Conservation (phyloP, 2,797 vertebrate species). For the Danio tinwini region DNA sequence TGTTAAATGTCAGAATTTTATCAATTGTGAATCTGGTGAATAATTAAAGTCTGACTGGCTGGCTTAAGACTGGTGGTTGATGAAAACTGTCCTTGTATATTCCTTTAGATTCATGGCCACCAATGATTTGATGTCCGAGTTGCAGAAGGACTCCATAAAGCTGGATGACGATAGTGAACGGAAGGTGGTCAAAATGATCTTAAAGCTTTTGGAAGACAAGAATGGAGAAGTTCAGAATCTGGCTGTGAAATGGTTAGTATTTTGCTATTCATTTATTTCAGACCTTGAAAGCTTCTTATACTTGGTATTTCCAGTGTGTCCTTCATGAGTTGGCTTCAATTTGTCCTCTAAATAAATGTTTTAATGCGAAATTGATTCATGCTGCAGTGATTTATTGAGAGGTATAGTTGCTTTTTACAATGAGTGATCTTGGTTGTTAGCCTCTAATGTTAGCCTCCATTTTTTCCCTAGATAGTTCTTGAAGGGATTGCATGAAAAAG, state of each 20-base stretch:
- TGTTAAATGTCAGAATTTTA: neutral
- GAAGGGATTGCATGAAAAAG: neutral
- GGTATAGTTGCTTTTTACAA: slow-evolving; percentile 5
- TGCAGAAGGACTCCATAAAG: slow-evolving; percentile 99
- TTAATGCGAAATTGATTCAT: slow-evolving; percentile 42
- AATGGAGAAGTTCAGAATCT: slow-evolving; percentile 99
- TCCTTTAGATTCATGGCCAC: slow-evolving; percentile 95
- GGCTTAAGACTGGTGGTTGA: no score
- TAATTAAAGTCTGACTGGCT: no score
- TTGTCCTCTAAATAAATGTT: slow-evolving; percentile 2
- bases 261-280: neutral
- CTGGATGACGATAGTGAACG: slow-evolving; percentile 98
- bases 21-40: neutral
- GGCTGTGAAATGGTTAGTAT: slow-evolving; percentile 94
- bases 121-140: slow-evolving; percentile 98
- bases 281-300: neutral
- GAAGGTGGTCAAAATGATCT: slow-evolving; percentile 99
- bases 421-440: slow-evolving; percentile 11
- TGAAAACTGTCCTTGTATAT: neutral
- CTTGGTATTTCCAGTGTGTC: slow-evolving; percentile 1
- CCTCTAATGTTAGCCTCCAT: neutral
- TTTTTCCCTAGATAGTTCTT: slow-evolving; percentile 4
- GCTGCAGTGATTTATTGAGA: slow-evolving; percentile 33
- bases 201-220: slow-evolving; percentile 98
- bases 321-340: neutral